A percentile compares a stretch with the other conserved stretches of the same genome.
Conservation (phyloP, 2,113 vertebrate species). For the Colius striatus region DNA sequence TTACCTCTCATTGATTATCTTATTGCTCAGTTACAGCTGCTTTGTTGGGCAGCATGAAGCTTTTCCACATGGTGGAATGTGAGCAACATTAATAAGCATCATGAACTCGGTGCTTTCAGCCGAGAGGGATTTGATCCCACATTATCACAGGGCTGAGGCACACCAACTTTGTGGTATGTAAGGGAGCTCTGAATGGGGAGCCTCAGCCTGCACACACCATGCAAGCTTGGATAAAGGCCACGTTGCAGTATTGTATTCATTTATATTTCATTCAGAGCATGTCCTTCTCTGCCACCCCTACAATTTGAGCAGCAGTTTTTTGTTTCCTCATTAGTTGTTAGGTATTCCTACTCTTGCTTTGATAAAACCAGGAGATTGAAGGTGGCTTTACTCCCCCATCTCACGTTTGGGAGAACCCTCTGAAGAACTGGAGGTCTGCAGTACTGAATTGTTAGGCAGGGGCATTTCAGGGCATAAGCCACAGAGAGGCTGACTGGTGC, state of each 20-base stretch:
- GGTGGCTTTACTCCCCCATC: not conserved
- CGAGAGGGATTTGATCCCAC: not conserved
- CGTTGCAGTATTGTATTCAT: not conserved
- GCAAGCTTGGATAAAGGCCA: not conserved
- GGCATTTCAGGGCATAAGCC: conserved; percentile 50
- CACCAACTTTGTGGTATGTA: not conserved
- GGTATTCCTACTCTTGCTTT: not conserved
- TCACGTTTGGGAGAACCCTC: not conserved
- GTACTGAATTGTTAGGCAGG: not conserved
- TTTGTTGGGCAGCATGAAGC: not conserved
- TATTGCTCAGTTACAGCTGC: not conserved
- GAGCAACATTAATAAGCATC: not conserved
- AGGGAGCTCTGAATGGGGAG: not conserved
- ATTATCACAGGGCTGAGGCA: not conserved
- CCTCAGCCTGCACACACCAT: not conserved
- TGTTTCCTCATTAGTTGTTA: not conserved
- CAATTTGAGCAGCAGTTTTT: not conserved
- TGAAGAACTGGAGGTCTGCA: not conserved
- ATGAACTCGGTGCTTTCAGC: not conserved
- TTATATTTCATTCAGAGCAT: not conserved
- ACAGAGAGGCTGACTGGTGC: conserved; percentile 5
- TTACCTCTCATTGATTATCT: not conserved
- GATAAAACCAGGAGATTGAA: not conserved
- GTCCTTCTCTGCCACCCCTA: not conserved
- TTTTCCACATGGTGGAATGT: not conserved